A percentile compares a stretch with the other conserved stretches of the same genome.
Conservation (phyloP, 2,113 vertebrate species). For the Galeopterus variegatus region DNA sequence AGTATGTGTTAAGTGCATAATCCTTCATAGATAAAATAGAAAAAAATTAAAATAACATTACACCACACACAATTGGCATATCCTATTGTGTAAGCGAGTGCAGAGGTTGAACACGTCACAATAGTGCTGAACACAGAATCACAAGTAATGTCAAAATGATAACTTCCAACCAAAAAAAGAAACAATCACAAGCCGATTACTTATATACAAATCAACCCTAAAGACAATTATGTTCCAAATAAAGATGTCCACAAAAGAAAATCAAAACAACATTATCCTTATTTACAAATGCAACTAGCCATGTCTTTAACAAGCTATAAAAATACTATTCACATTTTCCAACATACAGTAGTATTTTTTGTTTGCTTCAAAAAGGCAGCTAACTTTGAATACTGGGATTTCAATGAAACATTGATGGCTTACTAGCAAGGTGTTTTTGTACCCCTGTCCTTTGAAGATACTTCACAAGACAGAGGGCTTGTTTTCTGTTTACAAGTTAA, state of each 20-base stretch:
- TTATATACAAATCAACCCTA: constrained; percentile 94
- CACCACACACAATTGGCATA: constrained; percentile 89
- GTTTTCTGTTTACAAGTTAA: constrained; percentile 48
- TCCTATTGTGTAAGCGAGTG: constrained; percentile 93
- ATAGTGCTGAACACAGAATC: constrained; percentile 91
- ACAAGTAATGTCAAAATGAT: constrained; percentile 91
- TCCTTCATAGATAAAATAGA: constrained; percentile 90
- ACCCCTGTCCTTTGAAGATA: constrained; percentile 81
- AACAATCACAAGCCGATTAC: constrained; percentile 95
- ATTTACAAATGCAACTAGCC: constrained; percentile 95
- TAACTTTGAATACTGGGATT: constrained; percentile 90
- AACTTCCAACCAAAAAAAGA: constrained; percentile 87
- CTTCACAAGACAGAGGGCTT: constrained; percentile 78
- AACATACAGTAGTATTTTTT: constrained; percentile 93
- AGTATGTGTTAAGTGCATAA: constrained; percentile 90
- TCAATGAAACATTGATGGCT: constrained; percentile 81
- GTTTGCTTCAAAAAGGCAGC: constrained; percentile 91
- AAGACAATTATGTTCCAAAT: constrained; percentile 93
- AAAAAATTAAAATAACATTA: constrained; percentile 88
- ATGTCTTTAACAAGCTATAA: constrained; percentile 96
- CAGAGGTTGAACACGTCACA: constrained; percentile 93
- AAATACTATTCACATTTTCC: constrained; percentile 99
- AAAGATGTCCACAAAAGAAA: constrained; percentile 90
- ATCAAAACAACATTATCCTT: constrained; percentile 91
- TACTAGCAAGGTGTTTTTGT: constrained; percentile 76